Conservation (phyloP, 1,140 invertebrate species). For the Nasonia giraulti region DNA sequence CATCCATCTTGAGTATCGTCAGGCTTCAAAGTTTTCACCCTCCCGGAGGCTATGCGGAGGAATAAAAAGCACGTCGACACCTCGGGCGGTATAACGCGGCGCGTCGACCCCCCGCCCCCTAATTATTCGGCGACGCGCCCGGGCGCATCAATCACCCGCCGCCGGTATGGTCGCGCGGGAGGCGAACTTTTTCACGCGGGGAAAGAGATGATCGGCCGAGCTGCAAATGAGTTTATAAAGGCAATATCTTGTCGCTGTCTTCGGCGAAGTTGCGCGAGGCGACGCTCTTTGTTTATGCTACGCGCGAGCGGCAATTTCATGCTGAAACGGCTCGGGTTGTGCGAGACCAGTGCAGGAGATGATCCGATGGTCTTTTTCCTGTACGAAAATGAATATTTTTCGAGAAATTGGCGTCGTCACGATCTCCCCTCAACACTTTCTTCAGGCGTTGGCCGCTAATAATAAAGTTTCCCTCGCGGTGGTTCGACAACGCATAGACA, state of each 20-base stretch:
- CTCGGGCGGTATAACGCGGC: not conserved
- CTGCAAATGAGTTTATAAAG: slow-evolving; percentile 75
- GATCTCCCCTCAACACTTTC: slow-evolving; percentile 9
- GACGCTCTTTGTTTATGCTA: slow-evolving; percentile 45
- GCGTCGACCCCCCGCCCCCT: slow-evolving; percentile 10
- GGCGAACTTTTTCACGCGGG: slow-evolving; percentile 5
- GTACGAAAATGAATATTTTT: too few species aligned
- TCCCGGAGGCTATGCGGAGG: not conserved
- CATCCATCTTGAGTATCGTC: not conserved
- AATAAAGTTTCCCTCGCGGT: slow-evolving; percentile 73
- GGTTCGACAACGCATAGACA: slow-evolving; percentile 74
- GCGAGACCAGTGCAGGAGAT: too few species aligned
- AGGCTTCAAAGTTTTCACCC: not conserved
- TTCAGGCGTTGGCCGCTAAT: slow-evolving; percentile 62
- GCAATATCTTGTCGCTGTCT: slow-evolving; percentile 65
- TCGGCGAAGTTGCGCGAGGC: slow-evolving; percentile 41
- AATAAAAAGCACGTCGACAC: slow-evolving; percentile 1
- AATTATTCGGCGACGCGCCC: slow-evolving; percentile 51
- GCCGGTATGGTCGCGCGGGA: slow-evolving; percentile 53
- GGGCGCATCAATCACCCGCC: slow-evolving; percentile 54
- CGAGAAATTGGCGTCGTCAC: too few species aligned
- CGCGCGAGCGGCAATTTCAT: slow-evolving; percentile 40
- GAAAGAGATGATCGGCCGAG: slow-evolving; percentile 62
- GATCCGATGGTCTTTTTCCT: too few species aligned
- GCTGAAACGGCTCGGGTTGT: slow-evolving; percentile 4